Evolutionary conservation across 1,140 invertebrate species (phyloP).

Genomic region (Dreissena rostriformis): DNA sequence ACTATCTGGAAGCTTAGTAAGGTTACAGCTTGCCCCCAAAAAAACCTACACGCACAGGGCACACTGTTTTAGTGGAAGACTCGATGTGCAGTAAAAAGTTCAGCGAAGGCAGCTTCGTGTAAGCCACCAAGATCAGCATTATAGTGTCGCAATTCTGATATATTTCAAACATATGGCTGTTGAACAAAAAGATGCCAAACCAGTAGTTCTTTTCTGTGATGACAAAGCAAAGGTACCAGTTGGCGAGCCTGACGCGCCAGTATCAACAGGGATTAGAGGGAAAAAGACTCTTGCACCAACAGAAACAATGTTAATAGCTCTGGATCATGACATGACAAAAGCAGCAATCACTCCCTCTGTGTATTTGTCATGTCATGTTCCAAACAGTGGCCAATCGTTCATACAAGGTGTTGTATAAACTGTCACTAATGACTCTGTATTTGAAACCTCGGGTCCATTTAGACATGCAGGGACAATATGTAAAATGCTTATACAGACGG

Average conservation of each 20-base stretch:
- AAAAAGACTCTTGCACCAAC: conserved; percentile 30
- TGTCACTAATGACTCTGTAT: conserved; percentile 20
- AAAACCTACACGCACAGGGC: conserved; percentile 13
- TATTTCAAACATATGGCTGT: conserved; percentile 49
- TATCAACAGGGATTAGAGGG: conserved; percentile 38
- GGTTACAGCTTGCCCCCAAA: conserved; percentile 15
- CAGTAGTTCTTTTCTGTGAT: conserved; percentile 21
- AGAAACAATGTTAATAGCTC: conserved; percentile 1
- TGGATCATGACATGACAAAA: conserved; percentile 50
- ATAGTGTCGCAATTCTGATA: conserved; percentile 29
- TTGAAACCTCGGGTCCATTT: conserved; percentile 19
- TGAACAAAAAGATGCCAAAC: not conserved
- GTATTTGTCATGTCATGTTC: conserved; percentile 1
- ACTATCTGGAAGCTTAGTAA: conserved; percentile 6
- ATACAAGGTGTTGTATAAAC: not conserved
- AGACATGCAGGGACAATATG: conserved; percentile 21
- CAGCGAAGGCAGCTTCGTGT: conserved; percentile 19
- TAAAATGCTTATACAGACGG: conserved; percentile 2
- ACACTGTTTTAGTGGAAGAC: conserved; percentile 5
- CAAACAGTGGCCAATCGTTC: conserved; percentile 23
- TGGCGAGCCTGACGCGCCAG: conserved; percentile 15
- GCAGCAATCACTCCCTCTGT: conserved; percentile 1
- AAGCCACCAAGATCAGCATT: conserved; percentile 32
- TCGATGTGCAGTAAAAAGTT: conserved; percentile 32
- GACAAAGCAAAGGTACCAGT: conserved; percentile 30